phyloP scores from a whole-genome alignment of 2,113 vertebrate genomes.

The Charina bottae region DNA sequence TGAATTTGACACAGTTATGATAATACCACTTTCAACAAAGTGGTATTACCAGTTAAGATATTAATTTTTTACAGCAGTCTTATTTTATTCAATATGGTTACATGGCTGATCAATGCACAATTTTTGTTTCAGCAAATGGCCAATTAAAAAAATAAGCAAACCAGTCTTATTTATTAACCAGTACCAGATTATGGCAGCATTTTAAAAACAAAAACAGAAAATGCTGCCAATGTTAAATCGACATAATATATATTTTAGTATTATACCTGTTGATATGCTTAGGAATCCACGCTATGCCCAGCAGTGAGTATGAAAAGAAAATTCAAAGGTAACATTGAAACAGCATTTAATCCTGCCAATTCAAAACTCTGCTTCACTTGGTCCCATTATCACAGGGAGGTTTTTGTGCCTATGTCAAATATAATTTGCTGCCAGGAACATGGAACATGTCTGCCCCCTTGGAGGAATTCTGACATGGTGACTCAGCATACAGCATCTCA shows the following conservation, averaged over 20 bases:
- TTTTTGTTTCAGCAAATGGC: background rate
- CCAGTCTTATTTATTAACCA: background rate
- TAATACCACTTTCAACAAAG: background rate
- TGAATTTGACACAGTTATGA: background rate
- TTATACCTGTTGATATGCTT: background rate
- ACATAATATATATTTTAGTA: background rate
- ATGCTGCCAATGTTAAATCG: background rate
- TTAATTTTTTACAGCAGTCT: background rate
- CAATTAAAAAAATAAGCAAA: background rate
- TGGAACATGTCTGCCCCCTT: slow-evolving; percentile 13
- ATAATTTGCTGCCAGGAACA: slow-evolving; percentile 36
- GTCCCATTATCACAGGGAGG: slow-evolving; percentile 11
- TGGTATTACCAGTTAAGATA: background rate
- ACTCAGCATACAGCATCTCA: background rate
- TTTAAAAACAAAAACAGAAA: background rate
- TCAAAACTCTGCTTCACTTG: slow-evolving; percentile 35
- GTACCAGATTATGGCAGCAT: background rate
- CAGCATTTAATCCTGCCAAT: slow-evolving; percentile 30
- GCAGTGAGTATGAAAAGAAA: background rate
- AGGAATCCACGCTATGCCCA: slow-evolving; percentile 1
- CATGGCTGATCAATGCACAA: background rate
- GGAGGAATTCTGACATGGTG: slow-evolving; percentile 47
- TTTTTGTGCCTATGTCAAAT: slow-evolving; percentile 1
- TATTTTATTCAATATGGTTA: background rate
- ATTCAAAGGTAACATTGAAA: background rate